phyloP scores from a whole-genome alignment of 2,113 vertebrate genomes.

The Paratilapia polleni region DNA sequence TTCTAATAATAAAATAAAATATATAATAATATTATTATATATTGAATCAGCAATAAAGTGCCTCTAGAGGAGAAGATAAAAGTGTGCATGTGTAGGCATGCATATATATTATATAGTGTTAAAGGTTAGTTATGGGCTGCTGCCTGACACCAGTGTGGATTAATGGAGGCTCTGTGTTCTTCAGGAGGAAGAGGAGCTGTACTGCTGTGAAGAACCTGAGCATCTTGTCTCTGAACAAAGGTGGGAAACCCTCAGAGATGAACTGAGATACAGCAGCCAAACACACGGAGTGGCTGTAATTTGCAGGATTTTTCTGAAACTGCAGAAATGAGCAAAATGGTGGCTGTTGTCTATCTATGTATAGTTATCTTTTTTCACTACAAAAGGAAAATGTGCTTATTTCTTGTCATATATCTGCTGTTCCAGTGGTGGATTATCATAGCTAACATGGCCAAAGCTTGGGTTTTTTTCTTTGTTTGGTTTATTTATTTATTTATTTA shows the following conservation, averaged over 20 bases:
- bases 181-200: slow-evolving; percentile 27
- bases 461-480: too few relatives aligned
- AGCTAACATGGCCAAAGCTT: background rate
- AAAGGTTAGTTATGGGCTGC: too few relatives aligned
- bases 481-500: too few relatives aligned
- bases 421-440: background rate
- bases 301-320: background rate
- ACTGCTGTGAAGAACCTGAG: background rate
- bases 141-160: background rate
- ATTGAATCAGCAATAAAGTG: too few relatives aligned
- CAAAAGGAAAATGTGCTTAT: too few relatives aligned
- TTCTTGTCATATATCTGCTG: background rate
- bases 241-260: slow-evolving; percentile 40
- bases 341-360: too few relatives aligned
- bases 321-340: background rate
- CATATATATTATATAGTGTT: too few relatives aligned
- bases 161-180: slow-evolving; percentile 17
- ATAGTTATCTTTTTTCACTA: background rate
- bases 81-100: too few relatives aligned
- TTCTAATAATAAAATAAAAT: too few relatives aligned
- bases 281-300: too few relatives aligned
- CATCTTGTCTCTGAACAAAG: slow-evolving; percentile 1
- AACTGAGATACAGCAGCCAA: fast-evolving
- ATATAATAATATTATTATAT: too few relatives aligned
- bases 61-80: background rate